Evolutionary conservation across 1,140 invertebrate species (phyloP).

Genomic region (Drosophila serrata): DNA sequence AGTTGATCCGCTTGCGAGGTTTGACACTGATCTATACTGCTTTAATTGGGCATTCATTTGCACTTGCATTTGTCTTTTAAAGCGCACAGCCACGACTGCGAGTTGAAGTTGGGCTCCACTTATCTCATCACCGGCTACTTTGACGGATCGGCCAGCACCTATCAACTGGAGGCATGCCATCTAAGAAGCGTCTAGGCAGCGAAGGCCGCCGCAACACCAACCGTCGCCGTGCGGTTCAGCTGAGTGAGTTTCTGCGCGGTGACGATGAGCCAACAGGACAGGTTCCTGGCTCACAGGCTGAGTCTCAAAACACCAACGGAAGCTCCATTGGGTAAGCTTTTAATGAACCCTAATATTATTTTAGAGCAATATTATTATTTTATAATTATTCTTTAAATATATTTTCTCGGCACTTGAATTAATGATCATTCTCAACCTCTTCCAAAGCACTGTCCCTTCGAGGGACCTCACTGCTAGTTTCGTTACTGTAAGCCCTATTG

Average conservation of each 20-base stretch:
- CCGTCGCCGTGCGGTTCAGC: constrained; percentile 20
- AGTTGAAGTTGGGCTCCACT: constrained; percentile 57
- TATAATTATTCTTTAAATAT: neutral
- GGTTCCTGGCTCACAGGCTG: too few relatives aligned
- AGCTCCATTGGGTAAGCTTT: constrained; percentile 12
- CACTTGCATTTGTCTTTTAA: neutral
- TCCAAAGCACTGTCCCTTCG: constrained; percentile 1
- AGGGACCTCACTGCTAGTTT: neutral
- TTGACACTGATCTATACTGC: too few relatives aligned
- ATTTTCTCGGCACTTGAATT: neutral
- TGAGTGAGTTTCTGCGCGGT: constrained; percentile 36
- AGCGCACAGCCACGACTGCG: constrained; percentile 69
- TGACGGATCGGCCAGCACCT: constrained; percentile 13
- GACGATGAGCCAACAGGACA: neutral
- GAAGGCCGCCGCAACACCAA: neutral
- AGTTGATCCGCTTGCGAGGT: constrained; percentile 63
- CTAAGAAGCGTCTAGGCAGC: constrained; percentile 45
- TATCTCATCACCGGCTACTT: constrained; percentile 70
- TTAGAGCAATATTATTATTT: too few relatives aligned
- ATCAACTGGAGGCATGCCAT: constrained; percentile 73
- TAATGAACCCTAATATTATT: too few relatives aligned
- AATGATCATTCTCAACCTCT: neutral
- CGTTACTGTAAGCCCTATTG: neutral
- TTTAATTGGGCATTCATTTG: neutral
- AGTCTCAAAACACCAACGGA: neutral